A percentile compares a stretch with the other conserved stretches of the same genome.
Evolutionary conservation across 2,888 invertebrate genomes (phyloP).

Genomic region (Agrochola lota): DNA sequence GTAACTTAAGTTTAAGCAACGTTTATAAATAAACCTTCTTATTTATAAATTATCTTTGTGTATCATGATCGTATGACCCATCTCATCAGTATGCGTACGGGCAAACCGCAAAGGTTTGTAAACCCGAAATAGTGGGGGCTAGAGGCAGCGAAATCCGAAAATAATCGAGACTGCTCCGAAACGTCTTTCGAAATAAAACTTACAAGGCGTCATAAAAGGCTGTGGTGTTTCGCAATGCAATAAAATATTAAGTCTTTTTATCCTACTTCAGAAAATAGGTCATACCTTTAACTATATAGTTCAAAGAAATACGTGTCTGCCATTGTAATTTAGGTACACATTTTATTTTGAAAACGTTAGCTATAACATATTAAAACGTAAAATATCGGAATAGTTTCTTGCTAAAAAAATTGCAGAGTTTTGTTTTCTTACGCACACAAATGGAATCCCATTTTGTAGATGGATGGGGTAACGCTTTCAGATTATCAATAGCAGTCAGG

Average conservation of each 20-base stretch:
- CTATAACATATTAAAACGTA: constrained; percentile 12
- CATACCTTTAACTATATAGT: constrained; percentile 5
- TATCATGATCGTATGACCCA: background rate
- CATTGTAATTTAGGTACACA: constrained; percentile 2
- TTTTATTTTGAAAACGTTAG: constrained; percentile 1
- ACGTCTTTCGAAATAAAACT: constrained; percentile 25
- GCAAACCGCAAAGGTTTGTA: constrained; percentile 4
- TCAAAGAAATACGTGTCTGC: constrained; percentile 27
- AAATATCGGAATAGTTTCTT: constrained; percentile 17
- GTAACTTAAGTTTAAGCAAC: background rate
- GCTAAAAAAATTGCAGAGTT: constrained; percentile 29
- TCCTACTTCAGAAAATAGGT: constrained; percentile 35
- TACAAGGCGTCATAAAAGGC: constrained; percentile 29
- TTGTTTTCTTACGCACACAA: constrained; percentile 42
- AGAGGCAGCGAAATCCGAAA: constrained; percentile 7
- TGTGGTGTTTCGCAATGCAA: constrained; percentile 10
- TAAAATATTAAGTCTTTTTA: constrained; percentile 37
- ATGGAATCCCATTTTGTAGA: constrained; percentile 48
- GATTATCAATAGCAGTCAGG: constrained; percentile 48
- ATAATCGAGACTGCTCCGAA: constrained; percentile 19
- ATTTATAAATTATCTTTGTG: background rate
- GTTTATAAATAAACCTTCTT: background rate
- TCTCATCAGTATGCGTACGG: background rate
- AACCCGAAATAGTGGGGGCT: constrained; percentile 7
- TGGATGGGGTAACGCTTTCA: constrained; percentile 48